Evolutionary conservation across 1,140 invertebrate species (phyloP), one percentile per base, ranked within the genome.

Genomic region (Panulirus ornatus): DNA sequence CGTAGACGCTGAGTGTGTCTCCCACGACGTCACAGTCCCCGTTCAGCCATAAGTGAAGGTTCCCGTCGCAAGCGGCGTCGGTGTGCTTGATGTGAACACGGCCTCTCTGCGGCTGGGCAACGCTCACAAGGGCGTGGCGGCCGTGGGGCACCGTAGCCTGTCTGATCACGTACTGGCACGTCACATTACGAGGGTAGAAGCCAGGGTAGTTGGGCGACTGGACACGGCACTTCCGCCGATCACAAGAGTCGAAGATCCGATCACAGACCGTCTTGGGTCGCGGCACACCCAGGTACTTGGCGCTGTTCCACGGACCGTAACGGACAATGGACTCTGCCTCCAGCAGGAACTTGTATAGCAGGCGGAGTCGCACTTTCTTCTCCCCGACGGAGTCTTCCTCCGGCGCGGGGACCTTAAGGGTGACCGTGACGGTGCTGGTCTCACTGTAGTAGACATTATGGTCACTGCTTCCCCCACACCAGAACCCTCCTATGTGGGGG

Each of bases 1-100:
- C 97, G 94, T 98, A 98, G 38, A 98, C 96, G 11, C 97, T 97
- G 87, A 98, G 96, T 94, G 97, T 97, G 94, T 98, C 97, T 93
- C 97, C 95, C 92, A 98, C 97, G 93, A 97, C 96, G 93, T 97
- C 97, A 94, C 97, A 98, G 89, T 97, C 96, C 92, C 96, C 95
- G 96, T 97, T 98, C 86, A 96, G 96, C 93, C 93, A 92, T 27
- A 92, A 76, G 58, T 92, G 88, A 1, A 92, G 73, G 44, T 90
- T 91, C 2, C 90, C 87, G 79, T 88, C 88, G 54, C 88, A 91
- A 34, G 90, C 88, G 3, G 86, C 91, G 51, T 92, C 92, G 8
- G 91, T 91, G 47, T 91, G 91, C 34, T 91, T 91, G 44, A 92
- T 92, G 47, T 92, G 91, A 9, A 92, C 91, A n/a, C 83, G 84